These are phyloP conservation scores for Ariopsis seemanni DNA, from an alignment of 2,113 vertebrate species.

Conservation along the genomic window DNA sequence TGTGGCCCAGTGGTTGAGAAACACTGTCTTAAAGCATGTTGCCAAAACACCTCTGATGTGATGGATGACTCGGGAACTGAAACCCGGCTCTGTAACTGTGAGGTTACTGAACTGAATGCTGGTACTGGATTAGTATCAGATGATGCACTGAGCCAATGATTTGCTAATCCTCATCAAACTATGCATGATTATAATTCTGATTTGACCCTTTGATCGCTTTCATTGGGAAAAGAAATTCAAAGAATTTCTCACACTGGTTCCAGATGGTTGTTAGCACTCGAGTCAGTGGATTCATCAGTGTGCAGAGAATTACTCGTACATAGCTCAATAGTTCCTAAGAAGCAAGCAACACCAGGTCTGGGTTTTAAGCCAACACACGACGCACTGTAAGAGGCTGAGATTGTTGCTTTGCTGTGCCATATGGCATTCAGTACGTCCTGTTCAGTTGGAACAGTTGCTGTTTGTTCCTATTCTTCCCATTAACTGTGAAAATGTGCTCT, in stretches of 20 bases:
- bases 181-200: neutral
- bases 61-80: neutral
- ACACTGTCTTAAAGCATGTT: neutral
- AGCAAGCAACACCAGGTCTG: neutral
- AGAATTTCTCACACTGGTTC: neutral
- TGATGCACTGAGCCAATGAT: neutral
- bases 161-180: neutral
- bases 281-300: neutral
- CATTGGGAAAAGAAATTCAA: neutral
- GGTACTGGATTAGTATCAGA: neutral
- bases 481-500: neutral
- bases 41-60: neutral
- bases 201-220: neutral
- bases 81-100: neutral
- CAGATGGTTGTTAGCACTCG: conserved; percentile 2
- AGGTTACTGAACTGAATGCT: neutral
- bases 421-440: neutral
- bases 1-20: no score
- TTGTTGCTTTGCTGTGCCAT: neutral
- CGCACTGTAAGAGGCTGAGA: neutral
- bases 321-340: neutral
- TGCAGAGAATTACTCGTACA: neutral
- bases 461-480: conserved; percentile 6
- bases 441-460: neutral
- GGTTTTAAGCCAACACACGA: neutral